phyloP scores from a whole-genome alignment of 35 echinoderm and acorn worm genomes.

The Apostichopus japonicus region DNA sequence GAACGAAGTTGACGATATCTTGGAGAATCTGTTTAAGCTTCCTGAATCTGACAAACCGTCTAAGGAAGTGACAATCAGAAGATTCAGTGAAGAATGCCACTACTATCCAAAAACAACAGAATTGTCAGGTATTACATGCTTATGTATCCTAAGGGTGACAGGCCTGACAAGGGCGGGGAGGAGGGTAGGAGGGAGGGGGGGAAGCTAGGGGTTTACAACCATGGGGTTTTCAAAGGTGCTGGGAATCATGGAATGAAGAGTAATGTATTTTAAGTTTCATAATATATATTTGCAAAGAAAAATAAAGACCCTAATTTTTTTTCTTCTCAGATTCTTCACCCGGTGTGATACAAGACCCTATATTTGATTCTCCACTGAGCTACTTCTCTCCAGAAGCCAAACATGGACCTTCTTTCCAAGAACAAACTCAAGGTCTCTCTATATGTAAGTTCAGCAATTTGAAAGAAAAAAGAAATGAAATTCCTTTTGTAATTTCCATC shows the following conservation, averaged over 20 bases:
- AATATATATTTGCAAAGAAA: neutral
- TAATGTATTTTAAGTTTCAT: neutral
- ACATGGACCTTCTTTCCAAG: neutral
- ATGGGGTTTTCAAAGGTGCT: neutral
- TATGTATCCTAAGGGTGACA: neutral
- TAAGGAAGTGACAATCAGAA: neutral
- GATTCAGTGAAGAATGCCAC: constrained; percentile 36
- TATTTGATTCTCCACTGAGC: constrained; percentile 35
- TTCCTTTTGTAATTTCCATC: no score
- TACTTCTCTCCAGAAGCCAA: constrained; percentile 30
- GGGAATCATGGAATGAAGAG: no score
- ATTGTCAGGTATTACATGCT: neutral
- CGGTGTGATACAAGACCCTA: constrained; percentile 37
- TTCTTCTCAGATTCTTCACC: neutral
- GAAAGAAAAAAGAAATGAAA: neutral
- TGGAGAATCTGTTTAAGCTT: constrained; percentile 77
- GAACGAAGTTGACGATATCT: constrained; percentile 74
- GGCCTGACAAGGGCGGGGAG: no score
- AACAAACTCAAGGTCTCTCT: neutral
- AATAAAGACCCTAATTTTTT: neutral
- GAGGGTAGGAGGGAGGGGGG: neutral
- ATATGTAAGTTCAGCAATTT: constrained; percentile 23
- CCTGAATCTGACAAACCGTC: constrained; percentile 21
- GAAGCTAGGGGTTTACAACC: neutral
- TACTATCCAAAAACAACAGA: constrained; percentile 29